Conservation (phyloP, 2,888 invertebrate species). For the Platycheirus albimanus region DNA sequence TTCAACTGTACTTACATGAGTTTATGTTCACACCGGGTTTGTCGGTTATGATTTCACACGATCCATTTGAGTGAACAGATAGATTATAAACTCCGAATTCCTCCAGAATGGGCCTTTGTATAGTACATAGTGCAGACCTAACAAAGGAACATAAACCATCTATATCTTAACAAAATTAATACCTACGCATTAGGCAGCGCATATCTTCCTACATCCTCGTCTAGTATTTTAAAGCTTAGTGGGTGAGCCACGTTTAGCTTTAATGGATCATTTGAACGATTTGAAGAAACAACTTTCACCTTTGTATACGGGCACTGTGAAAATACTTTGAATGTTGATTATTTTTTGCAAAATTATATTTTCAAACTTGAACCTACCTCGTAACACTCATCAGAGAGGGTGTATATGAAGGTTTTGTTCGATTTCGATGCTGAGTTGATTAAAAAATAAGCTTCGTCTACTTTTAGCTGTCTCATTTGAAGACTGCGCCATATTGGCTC, state of each 20-base stretch:
- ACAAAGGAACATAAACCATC: constrained; percentile 55
- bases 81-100: constrained; percentile 90
- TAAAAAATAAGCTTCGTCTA: constrained; percentile 87
- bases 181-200: constrained; percentile 80
- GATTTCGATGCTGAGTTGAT: constrained; percentile 79
- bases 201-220: constrained; percentile 83
- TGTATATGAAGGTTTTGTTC: constrained; percentile 85
- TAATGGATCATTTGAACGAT: constrained; percentile 78
- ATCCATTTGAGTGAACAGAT: constrained; percentile 83
- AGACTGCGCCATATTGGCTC: constrained; percentile 85
- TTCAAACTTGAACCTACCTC: constrained; percentile 85
- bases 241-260: constrained; percentile 84
- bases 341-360: neutral
- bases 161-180: constrained; percentile 68
- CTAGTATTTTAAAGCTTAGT: constrained; percentile 85
- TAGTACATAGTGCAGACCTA: constrained; percentile 86
- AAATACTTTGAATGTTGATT: constrained; percentile 1
- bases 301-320: constrained; percentile 87
- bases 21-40: constrained; percentile 88
- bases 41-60: constrained; percentile 84
- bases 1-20: constrained; percentile 80
- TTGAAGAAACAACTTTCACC: constrained; percentile 79
- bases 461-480: constrained; percentile 84
- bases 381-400: constrained; percentile 88
- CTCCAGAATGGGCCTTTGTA: constrained; percentile 82